Conservation (phyloP, 2,888 invertebrate species). For the Epirrhoe tristata region DNA sequence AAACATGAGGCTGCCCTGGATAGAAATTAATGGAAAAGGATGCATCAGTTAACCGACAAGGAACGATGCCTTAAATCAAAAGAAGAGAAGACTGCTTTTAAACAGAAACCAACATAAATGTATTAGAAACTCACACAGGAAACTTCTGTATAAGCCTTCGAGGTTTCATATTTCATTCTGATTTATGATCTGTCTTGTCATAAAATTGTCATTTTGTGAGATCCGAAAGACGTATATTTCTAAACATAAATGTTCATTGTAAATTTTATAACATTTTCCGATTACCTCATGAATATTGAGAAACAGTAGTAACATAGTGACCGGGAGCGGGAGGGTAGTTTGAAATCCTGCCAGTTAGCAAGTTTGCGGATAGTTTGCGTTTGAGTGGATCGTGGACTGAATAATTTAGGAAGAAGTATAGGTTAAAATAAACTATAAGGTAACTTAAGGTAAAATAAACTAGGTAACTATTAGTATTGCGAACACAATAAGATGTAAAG, state of each 20-base stretch:
- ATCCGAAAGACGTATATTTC: neutral
- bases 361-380: neutral
- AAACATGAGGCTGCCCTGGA: too few relatives aligned
- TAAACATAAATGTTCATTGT: neutral
- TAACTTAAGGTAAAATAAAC: too few relatives aligned
- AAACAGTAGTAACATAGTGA: neutral
- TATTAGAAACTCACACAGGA: neutral
- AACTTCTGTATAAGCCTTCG: too few relatives aligned
- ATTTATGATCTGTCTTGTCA: conserved; percentile 3
- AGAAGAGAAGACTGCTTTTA: too few relatives aligned
- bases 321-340: neutral
- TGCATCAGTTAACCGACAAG: too few relatives aligned
- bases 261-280: neutral
- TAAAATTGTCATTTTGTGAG: neutral
- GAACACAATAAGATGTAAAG: neutral
- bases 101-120: neutral
- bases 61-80: too few relatives aligned
- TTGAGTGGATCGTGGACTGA: conserved; percentile 11
- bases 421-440: too few relatives aligned
- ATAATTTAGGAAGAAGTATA: conserved; percentile 10
- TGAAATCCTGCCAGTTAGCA: conserved; percentile 3
- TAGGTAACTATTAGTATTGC: neutral
- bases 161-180: neutral
- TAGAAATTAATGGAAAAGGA: too few relatives aligned
- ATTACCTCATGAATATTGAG: neutral